A percentile compares a stretch with the other conserved stretches of the same genome.
Evolutionary conservation across 2,888 invertebrate species (phyloP).

Genomic region (Fragum whitleyi): DNA sequence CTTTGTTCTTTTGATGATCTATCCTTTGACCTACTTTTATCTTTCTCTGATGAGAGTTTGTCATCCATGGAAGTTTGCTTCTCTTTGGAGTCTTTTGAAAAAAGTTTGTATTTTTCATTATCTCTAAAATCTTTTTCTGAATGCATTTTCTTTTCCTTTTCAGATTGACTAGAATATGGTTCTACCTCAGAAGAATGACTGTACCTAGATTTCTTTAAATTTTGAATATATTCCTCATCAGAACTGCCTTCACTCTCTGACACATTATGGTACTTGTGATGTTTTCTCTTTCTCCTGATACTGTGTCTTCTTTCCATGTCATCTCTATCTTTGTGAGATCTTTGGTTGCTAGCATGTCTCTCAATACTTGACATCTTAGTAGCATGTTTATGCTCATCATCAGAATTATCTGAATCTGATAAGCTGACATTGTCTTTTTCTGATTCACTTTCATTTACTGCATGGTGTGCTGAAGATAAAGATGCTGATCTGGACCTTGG

Average conservation of each 20-base stretch:
- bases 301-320: background rate
- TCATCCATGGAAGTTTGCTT: background rate
- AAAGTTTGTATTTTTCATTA: background rate
- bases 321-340: background rate
- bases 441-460: background rate
- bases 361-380: too few relatives aligned
- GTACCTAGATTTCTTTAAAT: conserved; percentile 3
- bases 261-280: background rate
- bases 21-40: conserved; percentile 1
- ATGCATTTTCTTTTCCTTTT: background rate
- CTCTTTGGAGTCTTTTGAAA: background rate
- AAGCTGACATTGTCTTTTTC: background rate
- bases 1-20: background rate
- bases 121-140: background rate
- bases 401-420: background rate
- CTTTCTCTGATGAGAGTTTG: background rate
- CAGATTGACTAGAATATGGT: background rate
- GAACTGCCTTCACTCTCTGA: background rate
- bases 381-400: background rate
- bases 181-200: background rate
- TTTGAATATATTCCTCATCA: background rate
- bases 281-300: conserved; percentile 10
- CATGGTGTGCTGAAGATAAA: background rate
- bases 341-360: background rate
- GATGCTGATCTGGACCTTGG: conserved; percentile 5